Evolutionary conservation across 1,140 invertebrate species (phyloP).

Genomic region (Cephus cinctus): DNA sequence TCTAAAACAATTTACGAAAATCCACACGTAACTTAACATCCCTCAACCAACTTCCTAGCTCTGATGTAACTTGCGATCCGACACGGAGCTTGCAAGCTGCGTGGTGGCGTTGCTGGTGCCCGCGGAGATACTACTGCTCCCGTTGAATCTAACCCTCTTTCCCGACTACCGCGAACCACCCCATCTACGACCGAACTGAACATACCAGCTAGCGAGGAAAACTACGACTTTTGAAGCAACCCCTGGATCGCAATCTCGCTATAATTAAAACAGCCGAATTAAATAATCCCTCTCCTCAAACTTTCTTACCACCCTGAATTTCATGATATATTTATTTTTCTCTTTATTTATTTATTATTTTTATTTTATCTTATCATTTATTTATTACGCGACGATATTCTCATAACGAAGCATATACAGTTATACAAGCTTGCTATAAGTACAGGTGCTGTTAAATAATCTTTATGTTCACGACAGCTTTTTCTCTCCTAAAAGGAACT

Average conservation of each 20-base stretch:
- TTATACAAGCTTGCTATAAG: no score
- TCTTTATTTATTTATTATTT: background rate
- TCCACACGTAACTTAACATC: no score
- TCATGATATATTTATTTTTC: background rate
- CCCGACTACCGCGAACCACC: background rate
- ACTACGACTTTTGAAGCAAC: no score
- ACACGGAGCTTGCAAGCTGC: slow-evolving; percentile 8
- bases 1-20: no score
- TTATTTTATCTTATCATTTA: background rate
- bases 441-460: no score
- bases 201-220: background rate
- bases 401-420: background rate
- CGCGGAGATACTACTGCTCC: slow-evolving; percentile 27
- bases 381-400: background rate
- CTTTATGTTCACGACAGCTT: no score
- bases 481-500: no score
- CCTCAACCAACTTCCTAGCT: no score
- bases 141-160: slow-evolving; percentile 19
- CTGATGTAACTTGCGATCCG: no score
- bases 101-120: slow-evolving; percentile 25
- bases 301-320: background rate
- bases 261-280: no score
- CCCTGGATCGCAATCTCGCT: no score
- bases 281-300: no score
- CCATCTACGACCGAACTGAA: slow-evolving; percentile 7